These are phyloP conservation scores for Thaumatotibia leucotreta DNA, from an alignment of 1,140 invertebrate genomes.

Conservation along the genomic window DNA sequence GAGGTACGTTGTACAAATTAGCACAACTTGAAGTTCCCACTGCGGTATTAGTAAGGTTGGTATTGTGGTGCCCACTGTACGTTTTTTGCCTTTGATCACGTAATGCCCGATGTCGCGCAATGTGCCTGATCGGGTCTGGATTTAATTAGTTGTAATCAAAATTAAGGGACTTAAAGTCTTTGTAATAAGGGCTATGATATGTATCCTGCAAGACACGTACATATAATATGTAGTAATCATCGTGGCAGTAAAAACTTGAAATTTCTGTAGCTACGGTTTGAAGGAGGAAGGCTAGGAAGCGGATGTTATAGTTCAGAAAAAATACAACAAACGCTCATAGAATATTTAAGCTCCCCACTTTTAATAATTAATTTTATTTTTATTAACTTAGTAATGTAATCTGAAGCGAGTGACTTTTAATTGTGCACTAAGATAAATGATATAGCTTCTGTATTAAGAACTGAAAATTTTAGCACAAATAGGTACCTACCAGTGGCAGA, in stretches of 20 bases:
- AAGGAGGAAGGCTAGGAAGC: not conserved
- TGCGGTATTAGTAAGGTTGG: not conserved
- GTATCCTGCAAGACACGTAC: not conserved
- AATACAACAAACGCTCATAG: not conserved
- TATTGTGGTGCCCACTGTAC: not conserved
- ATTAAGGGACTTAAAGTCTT: not conserved
- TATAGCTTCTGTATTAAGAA: too few relatives aligned
- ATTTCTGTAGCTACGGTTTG: not conserved
- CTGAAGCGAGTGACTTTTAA: too few relatives aligned
- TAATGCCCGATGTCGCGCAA: not conserved
- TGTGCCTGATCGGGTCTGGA: not conserved
- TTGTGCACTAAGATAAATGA: too few relatives aligned
- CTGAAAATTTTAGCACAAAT: too few relatives aligned
- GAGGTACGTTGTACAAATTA: not conserved
- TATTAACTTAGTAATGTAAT: not conserved
- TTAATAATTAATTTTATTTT: not conserved
- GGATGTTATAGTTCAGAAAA: not conserved
- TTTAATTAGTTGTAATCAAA: not conserved
- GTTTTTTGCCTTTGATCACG: not conserved
- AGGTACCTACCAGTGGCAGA: too few relatives aligned
- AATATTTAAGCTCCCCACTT: not conserved
- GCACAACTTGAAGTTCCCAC: not conserved
- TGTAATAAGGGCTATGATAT: not conserved
- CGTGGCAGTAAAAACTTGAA: not conserved
- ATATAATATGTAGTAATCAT: not conserved